Evolutionary conservation across 2,797 vertebrate genomes (phyloP).

Genomic region (Denticeps clupeoides): DNA sequence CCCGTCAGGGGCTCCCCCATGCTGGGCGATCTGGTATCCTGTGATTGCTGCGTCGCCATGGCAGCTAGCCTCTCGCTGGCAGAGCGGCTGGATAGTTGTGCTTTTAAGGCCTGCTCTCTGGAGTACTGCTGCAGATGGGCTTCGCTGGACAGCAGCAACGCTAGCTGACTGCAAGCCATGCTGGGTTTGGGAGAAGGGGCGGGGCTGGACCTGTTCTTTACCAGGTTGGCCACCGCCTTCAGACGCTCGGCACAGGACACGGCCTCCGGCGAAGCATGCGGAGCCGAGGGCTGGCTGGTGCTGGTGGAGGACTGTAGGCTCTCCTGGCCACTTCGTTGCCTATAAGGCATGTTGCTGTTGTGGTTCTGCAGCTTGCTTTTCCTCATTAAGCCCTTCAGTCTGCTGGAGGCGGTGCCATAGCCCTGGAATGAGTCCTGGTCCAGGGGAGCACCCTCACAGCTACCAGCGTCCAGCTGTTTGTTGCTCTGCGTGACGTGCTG

Average conservation of each 20-base stretch:
- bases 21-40: constrained; percentile 73
- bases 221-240: constrained; percentile 93
- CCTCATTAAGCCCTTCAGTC: constrained; percentile 86
- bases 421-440: constrained; percentile 77
- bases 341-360: constrained; percentile 66
- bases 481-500: constrained; percentile 78
- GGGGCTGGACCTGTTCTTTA: constrained; percentile 87
- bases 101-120: constrained; percentile 90
- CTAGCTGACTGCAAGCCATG: constrained; percentile 91
- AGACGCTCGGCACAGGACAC: constrained; percentile 86
- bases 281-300: constrained; percentile 59
- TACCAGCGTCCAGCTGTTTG: constrained; percentile 63
- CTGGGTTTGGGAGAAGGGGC: constrained; percentile 91
- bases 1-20: constrained; percentile 53
- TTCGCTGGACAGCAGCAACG: constrained; percentile 92
- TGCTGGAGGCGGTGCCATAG: constrained; percentile 85
- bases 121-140: constrained; percentile 97
- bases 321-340: constrained; percentile 67
- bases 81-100: constrained; percentile 82
- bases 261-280: constrained; percentile 62
- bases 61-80: constrained; percentile 92
- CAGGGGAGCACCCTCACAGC: constrained; percentile 55
- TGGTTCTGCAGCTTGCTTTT: constrained; percentile 88
- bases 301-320: constrained; percentile 71
- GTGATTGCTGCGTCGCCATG: constrained; percentile 77